Percentiles rank a stretch among this genome's conserved stretches.
Conservation (phyloP, 2,888 invertebrate species). For the Nesidiocoris tenuis region DNA sequence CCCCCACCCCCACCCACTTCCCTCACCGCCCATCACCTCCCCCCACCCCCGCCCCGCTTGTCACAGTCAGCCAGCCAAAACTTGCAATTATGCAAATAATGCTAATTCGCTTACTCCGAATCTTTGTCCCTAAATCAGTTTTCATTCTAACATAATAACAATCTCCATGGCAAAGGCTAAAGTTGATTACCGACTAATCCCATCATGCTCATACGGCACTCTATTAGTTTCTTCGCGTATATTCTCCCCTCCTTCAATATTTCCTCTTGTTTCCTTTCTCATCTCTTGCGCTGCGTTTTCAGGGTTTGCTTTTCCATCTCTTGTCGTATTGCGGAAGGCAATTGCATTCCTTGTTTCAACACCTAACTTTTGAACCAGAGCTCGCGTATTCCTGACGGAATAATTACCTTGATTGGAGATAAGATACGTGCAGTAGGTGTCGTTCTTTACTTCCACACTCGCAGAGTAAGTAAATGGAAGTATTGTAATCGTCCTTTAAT, state of each 20-base stretch:
- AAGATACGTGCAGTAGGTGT: too few relatives aligned
- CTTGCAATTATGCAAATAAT: constrained; percentile 40
- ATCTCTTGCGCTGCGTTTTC: neutral
- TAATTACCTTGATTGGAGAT: too few relatives aligned
- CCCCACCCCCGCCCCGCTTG: neutral
- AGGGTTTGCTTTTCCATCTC: neutral
- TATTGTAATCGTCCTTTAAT: too few relatives aligned
- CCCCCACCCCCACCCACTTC: neutral
- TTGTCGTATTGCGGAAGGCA: too few relatives aligned
- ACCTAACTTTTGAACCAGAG: too few relatives aligned
- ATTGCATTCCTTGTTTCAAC: too few relatives aligned
- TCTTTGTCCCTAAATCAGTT: constrained; percentile 42
- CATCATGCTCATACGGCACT: constrained; percentile 35
- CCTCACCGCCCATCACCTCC: constrained; percentile 5
- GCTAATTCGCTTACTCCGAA: constrained; percentile 37
- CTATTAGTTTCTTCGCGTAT: constrained; percentile 33
- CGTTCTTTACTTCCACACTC: too few relatives aligned
- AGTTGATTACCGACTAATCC: constrained; percentile 39
- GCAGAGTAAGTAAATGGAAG: too few relatives aligned
- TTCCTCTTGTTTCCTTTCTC: constrained; percentile 4
- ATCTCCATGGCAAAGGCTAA: constrained; percentile 42
- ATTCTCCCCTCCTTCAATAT: constrained; percentile 21
- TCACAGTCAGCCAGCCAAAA: constrained; percentile 21
- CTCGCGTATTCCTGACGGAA: too few relatives aligned
- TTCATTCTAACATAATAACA: constrained; percentile 43